phyloP scores from a whole-genome alignment of 2,113 vertebrate genomes.

The Ptyas mucosa region DNA sequence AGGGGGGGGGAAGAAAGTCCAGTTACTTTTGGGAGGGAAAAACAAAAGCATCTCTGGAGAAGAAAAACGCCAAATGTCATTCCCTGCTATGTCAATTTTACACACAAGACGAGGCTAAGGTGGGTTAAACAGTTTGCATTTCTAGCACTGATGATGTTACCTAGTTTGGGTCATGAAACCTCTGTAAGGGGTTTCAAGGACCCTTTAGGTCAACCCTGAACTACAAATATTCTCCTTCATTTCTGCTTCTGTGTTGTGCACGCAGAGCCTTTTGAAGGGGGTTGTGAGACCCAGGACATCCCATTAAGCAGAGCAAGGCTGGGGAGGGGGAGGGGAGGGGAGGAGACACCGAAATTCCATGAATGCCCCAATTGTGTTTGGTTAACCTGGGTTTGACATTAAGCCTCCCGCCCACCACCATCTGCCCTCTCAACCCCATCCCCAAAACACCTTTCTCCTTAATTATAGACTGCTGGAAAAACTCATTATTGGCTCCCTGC shows the following conservation, averaged over 20 bases:
- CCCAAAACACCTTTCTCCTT: background rate
- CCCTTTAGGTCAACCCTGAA: too few species aligned
- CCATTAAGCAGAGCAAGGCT: background rate
- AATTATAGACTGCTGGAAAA: background rate
- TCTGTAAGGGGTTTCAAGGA: too few species aligned
- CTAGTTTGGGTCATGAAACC: too few species aligned
- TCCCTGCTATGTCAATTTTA: background rate
- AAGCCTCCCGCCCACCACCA: background rate
- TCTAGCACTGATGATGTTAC: background rate
- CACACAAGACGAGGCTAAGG: background rate
- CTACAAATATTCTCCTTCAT: too few species aligned
- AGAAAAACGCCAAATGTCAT: too few species aligned
- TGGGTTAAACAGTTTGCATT: background rate
- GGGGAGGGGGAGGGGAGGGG: too few species aligned
- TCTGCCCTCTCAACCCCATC: background rate
- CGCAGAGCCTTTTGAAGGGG: background rate
- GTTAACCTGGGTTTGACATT: background rate
- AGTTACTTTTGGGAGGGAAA: background rate
- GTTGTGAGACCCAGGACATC: background rate
- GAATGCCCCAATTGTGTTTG: background rate
- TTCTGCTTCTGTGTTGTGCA: background rate
- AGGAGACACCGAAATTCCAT: background rate
- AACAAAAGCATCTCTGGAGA: background rate
- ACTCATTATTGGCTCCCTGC: background rate
- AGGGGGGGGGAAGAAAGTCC: background rate